Evolutionary conservation across 2,797 vertebrate species (phyloP).

Genomic region (Gadopsis marmoratus): DNA sequence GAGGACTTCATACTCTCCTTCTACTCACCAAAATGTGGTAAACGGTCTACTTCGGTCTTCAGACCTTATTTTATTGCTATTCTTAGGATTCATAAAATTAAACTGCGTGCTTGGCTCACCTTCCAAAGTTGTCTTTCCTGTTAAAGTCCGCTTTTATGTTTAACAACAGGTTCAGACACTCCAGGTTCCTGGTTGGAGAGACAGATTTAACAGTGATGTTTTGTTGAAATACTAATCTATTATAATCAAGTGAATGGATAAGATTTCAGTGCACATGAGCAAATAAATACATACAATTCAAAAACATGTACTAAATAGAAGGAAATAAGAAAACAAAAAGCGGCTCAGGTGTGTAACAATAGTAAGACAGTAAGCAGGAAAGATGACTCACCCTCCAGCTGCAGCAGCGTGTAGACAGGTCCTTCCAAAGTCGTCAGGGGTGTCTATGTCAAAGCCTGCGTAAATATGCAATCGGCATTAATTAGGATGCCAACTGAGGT

Average conservation of each 20-base stretch:
- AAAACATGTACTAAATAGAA: background rate
- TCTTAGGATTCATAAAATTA: background rate
- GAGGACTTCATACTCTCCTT: background rate
- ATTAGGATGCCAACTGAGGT: constrained; percentile 40
- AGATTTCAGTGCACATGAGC: background rate
- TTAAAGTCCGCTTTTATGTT: constrained; percentile 96
- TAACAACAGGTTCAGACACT: constrained; percentile 96
- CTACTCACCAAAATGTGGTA: background rate
- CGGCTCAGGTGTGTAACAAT: background rate
- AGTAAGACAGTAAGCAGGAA: background rate
- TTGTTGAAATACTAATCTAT: background rate
- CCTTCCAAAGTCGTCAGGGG: constrained; percentile 95
- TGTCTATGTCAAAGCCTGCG: constrained; percentile 94
- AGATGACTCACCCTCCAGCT: constrained; percentile 92
- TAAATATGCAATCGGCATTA: constrained; percentile 57
- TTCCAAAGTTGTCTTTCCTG: constrained; percentile 95
- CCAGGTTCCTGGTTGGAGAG: constrained; percentile 90
- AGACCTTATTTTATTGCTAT: background rate
- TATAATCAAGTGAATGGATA: background rate
- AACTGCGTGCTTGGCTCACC: constrained; percentile 78
- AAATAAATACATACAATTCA: no score
- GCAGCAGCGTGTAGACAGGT: constrained; percentile 98
- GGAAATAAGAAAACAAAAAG: background rate
- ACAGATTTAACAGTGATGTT: constrained; percentile 6
- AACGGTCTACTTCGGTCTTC: background rate